A percentile compares a stretch with the other conserved stretches of the same genome.
These are phyloP conservation scores for Eurytoma adleriae DNA, from an alignment of 2,888 invertebrate species.

Conservation along the genomic window DNA sequence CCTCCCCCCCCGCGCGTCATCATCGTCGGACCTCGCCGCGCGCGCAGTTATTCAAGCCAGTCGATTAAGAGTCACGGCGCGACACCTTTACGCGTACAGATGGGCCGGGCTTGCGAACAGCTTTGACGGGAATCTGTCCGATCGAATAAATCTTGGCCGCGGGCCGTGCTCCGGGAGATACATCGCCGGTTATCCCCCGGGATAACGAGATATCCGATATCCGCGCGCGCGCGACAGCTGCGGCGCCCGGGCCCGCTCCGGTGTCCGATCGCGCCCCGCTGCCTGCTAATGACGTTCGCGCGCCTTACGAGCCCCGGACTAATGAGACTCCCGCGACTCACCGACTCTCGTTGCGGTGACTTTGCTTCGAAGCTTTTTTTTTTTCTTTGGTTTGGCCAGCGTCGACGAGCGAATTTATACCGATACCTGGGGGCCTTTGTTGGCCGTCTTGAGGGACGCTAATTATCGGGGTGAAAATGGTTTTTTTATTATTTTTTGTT, in stretches of 20 bases:
- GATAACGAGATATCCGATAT: constrained; percentile 49
- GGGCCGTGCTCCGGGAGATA: constrained; percentile 10
- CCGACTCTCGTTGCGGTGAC: background rate
- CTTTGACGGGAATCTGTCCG: constrained; percentile 12
- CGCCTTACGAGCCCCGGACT: background rate
- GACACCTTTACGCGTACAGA: background rate
- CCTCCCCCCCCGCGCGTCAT: background rate
- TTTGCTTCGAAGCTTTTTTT: no score
- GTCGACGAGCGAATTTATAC: background rate
- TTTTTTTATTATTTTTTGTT: no score
- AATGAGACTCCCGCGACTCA: constrained; percentile 11
- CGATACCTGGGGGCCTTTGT: no score
- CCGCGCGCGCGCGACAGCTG: background rate
- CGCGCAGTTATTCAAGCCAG: background rate
- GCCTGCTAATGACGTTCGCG: constrained; percentile 26
- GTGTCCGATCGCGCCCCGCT: constrained; percentile 20
- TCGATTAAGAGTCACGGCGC: background rate
- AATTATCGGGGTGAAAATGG: no score
- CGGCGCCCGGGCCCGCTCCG: constrained; percentile 4
- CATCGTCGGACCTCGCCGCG: background rate
- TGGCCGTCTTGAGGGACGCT: no score
- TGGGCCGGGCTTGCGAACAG: background rate
- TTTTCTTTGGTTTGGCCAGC: background rate
- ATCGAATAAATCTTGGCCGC: constrained; percentile 25
- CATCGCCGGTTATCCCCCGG: constrained; percentile 15